These are phyloP conservation scores for Thumatha senex DNA, from an alignment of 2,888 invertebrate genomes.

Conservation along the genomic window DNA sequence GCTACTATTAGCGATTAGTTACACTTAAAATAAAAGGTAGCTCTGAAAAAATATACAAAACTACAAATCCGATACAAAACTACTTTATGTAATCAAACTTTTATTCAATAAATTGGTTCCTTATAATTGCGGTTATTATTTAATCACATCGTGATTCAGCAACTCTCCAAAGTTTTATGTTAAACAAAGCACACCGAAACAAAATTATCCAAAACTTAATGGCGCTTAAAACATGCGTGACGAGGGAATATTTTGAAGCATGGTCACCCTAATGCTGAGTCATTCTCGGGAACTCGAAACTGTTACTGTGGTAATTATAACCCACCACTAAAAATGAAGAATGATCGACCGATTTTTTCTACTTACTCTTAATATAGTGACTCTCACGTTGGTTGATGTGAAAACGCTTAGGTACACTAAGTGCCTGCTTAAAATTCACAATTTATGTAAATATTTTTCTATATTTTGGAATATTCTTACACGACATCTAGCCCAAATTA, in stretches of 20 bases:
- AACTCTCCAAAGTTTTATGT: constrained; percentile 3
- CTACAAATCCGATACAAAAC: too few species aligned
- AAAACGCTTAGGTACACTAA: background rate
- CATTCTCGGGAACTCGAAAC: constrained; percentile 21
- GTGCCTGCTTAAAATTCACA: background rate
- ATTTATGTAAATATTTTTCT: background rate
- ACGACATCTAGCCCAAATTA: too few species aligned
- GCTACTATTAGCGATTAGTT: too few species aligned
- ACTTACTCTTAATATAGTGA: constrained; percentile 15
- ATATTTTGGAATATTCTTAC: too few species aligned
- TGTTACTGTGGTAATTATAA: constrained; percentile 26
- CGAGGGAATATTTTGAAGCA: constrained; percentile 12
- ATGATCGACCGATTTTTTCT: constrained; percentile 26
- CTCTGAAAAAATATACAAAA: too few species aligned
- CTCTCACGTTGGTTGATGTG: background rate
- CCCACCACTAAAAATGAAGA: constrained; percentile 15
- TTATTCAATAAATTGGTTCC: background rate
- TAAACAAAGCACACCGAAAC: constrained; percentile 8
- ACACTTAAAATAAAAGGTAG: too few species aligned
- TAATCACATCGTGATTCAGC: constrained; percentile 2
- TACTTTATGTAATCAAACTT: too few species aligned
- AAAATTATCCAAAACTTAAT: constrained; percentile 14
- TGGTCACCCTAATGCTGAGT: constrained; percentile 30
- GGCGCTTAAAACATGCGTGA: constrained; percentile 32
- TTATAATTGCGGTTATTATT: background rate